Evolutionary conservation across 2,797 vertebrate genomes (phyloP).

Genomic region (Coilia nasus): DNA sequence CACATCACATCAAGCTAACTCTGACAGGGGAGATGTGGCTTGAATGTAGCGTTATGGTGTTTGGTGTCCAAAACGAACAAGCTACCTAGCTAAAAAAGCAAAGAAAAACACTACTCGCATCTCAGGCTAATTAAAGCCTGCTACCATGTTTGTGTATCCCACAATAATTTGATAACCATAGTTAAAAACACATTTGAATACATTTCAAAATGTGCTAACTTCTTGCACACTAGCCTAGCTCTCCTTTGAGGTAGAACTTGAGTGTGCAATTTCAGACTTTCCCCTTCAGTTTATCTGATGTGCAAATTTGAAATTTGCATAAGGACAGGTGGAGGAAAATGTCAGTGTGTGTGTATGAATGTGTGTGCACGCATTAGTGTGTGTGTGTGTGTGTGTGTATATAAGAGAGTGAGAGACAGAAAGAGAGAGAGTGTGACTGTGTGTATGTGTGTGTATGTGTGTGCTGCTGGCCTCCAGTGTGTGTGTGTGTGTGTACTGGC

Average conservation of each 20-base stretch:
- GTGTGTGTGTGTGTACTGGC: background rate
- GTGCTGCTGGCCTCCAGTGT: background rate
- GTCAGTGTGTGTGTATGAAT: background rate
- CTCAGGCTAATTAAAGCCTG: background rate
- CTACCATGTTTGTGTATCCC: background rate
- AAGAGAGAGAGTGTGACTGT: background rate
- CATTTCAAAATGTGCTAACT: no score
- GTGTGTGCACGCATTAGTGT: background rate
- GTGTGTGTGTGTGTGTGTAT: background rate
- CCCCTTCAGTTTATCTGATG: background rate
- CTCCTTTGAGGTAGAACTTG: no score
- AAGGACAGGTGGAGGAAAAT: constrained; percentile 15
- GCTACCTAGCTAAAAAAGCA: background rate
- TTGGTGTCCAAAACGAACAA: background rate
- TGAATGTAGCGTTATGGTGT: background rate
- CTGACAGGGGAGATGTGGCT: background rate
- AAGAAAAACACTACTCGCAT: background rate
- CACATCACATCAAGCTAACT: background rate
- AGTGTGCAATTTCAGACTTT: constrained; percentile 1
- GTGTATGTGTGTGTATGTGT: background rate
- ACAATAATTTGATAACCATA: no score
- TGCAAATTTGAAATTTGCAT: background rate
- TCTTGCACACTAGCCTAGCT: no score
- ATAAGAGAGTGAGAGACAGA: no score
- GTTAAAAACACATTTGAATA: no score